These are phyloP conservation scores for Catalaphyllia jardinei DNA, from an alignment of 64 coral and sea anemone species.

Conservation along the genomic window DNA sequence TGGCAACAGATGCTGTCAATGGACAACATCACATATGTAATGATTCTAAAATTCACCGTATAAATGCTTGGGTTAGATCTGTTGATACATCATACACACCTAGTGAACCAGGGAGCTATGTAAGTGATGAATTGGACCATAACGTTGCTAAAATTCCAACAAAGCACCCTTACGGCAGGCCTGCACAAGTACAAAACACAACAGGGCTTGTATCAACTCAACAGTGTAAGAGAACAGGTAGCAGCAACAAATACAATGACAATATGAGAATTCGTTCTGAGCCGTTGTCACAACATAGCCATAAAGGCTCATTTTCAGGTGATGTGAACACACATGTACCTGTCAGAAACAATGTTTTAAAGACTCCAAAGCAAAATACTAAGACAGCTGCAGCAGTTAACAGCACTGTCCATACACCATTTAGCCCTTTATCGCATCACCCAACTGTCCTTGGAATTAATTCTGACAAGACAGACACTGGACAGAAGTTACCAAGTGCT, in stretches of 20 bases:
- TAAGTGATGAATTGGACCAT: background rate
- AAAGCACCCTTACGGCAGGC: background rate
- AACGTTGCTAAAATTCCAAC: background rate
- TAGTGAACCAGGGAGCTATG: constrained; percentile 35
- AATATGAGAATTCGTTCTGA: background rate
- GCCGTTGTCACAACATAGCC: background rate
- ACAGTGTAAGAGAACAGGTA: background rate
- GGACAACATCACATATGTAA: background rate
- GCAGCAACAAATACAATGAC: background rate
- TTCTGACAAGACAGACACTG: constrained; percentile 5
- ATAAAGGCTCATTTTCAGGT: background rate
- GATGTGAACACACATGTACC: background rate
- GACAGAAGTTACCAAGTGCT: background rate
- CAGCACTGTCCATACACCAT: constrained; percentile 6
- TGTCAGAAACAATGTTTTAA: background rate
- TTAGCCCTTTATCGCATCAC: background rate
- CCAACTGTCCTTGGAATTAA: background rate
- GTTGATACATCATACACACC: constrained; percentile 22
- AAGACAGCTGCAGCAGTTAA: background rate
- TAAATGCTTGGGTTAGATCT: constrained; percentile 27
- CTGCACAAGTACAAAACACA: background rate
- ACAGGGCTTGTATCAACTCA: background rate
- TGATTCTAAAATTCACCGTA: constrained; percentile 5
- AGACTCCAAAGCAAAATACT: background rate
- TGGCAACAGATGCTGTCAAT: background rate